Conservation (phyloP, 1,140 invertebrate species). For the Chrysoperla carnea region DNA sequence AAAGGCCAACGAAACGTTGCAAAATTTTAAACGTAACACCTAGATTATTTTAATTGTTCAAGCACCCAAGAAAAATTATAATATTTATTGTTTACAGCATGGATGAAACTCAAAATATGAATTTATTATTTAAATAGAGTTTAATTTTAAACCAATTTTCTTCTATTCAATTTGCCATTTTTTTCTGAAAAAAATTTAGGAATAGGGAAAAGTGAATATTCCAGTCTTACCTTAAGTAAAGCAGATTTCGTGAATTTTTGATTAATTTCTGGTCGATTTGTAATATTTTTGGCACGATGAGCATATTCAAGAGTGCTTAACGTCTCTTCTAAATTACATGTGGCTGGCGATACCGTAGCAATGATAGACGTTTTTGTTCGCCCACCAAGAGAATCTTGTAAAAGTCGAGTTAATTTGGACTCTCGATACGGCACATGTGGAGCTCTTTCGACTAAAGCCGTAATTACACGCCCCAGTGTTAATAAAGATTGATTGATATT, state of each 20-base stretch:
- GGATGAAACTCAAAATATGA: too few relatives aligned
- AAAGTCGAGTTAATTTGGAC: slow-evolving; percentile 78
- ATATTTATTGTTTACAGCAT: too few relatives aligned
- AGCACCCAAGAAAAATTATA: too few relatives aligned
- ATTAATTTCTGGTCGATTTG: slow-evolving; percentile 89
- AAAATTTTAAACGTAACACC: too few relatives aligned
- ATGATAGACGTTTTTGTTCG: slow-evolving; percentile 91
- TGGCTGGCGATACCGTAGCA: slow-evolving; percentile 83
- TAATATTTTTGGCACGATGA: slow-evolving; percentile 86
- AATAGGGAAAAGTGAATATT: too few relatives aligned
- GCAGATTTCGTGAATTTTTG: slow-evolving; percentile 80
- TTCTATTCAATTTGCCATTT: too few relatives aligned
- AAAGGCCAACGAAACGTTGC: too few relatives aligned
- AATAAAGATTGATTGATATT: slow-evolving; percentile 92
- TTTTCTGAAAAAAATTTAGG: too few relatives aligned
- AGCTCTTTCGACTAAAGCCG: slow-evolving; percentile 78
- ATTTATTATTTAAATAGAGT: too few relatives aligned
- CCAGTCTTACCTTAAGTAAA: slow-evolving; percentile 40
- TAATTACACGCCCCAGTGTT: slow-evolving; percentile 93
- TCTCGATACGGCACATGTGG: slow-evolving; percentile 92
- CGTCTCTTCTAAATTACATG: slow-evolving; percentile 81
- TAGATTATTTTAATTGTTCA: too few relatives aligned
- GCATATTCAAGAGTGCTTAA: slow-evolving; percentile 92
- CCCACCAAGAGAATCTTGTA: slow-evolving; percentile 94
- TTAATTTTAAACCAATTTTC: too few relatives aligned